These are phyloP conservation scores for Gymnosoma rotundatum DNA, from an alignment of 2,888 invertebrate species.

Conservation along the genomic window DNA sequence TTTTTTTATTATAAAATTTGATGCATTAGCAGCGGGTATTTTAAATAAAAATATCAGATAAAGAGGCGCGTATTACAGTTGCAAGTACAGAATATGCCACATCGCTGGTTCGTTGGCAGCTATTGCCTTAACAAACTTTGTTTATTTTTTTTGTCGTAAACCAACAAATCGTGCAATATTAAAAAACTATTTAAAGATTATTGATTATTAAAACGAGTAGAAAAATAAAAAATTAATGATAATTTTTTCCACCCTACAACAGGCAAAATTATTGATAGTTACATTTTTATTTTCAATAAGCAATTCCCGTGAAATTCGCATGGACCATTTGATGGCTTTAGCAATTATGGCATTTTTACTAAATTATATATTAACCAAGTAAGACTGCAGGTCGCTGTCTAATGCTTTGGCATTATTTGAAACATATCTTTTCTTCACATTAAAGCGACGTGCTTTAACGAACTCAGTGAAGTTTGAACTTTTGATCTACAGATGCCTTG, in stretches of 20 bases:
- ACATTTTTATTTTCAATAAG: no score
- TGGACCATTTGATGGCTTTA: no score
- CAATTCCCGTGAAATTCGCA: no score
- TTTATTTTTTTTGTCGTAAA: conserved; percentile 4
- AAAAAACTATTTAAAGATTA: conserved; percentile 63
- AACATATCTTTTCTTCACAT: no score
- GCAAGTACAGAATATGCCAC: conserved; percentile 63
- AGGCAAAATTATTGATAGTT: not conserved
- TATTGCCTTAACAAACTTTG: conserved; percentile 3
- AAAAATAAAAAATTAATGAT: conserved; percentile 19
- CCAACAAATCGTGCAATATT: conserved; percentile 55
- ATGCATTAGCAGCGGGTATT: conserved; percentile 48
- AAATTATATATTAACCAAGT: no score
- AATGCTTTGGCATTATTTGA: no score
- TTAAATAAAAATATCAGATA: conserved; percentile 63
- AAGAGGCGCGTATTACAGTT: conserved; percentile 68
- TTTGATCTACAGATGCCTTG: no score
- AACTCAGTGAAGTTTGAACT: no score
- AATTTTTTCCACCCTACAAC: conserved; percentile 23
- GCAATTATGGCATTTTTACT: no score
- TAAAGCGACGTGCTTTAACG: no score
- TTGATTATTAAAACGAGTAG: conserved; percentile 32
- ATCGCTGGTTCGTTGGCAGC: conserved; percentile 25
- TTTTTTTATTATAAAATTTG: conserved; percentile 36
- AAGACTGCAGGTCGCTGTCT: no score